A percentile compares a stretch with the other conserved stretches of the same genome.
Conservation (phyloP, 2,888 invertebrate genomes). For the Salticus scenicus region DNA sequence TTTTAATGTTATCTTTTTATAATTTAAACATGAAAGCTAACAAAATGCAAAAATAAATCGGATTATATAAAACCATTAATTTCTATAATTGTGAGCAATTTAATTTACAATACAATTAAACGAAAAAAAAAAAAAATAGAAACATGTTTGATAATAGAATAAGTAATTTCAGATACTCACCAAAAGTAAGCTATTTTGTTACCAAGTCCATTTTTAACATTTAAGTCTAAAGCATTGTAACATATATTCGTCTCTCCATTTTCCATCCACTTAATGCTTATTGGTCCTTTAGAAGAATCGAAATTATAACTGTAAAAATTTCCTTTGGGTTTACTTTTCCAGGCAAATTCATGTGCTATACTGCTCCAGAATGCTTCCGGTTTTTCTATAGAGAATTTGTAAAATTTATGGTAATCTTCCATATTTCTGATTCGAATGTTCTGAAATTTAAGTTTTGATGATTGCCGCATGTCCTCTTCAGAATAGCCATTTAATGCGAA, state of each 20-base stretch:
- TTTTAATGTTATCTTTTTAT: too few relatives aligned
- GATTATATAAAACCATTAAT: too few relatives aligned
- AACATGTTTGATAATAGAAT: too few relatives aligned
- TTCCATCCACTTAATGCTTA: constrained; percentile 95
- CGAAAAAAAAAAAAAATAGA: too few relatives aligned
- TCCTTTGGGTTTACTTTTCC: constrained; percentile 84
- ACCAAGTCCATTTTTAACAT: constrained; percentile 90
- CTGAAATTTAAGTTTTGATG: constrained; percentile 26
- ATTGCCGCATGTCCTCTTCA: not conserved
- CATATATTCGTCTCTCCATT: constrained; percentile 95
- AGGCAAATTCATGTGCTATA: constrained; percentile 94
- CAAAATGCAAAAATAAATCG: too few relatives aligned
- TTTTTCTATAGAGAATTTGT: constrained; percentile 89
- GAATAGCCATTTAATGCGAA: constrained; percentile 28
- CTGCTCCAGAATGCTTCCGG: constrained; percentile 95
- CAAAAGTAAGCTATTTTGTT: constrained; percentile 95
- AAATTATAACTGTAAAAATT: constrained; percentile 86
- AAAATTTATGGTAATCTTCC: constrained; percentile 87
- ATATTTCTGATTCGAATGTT: constrained; percentile 75
- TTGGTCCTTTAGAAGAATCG: constrained; percentile 88
- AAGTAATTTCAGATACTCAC: constrained; percentile 81
- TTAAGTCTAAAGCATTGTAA: constrained; percentile 94
- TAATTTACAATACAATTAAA: too few relatives aligned
- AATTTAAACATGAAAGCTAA: too few relatives aligned
- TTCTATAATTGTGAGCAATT: too few relatives aligned